Percentiles rank a stretch among this genome's conserved stretches.
phyloP scores from a whole-genome alignment of 2,888 invertebrate species.

The Blera fallax region DNA sequence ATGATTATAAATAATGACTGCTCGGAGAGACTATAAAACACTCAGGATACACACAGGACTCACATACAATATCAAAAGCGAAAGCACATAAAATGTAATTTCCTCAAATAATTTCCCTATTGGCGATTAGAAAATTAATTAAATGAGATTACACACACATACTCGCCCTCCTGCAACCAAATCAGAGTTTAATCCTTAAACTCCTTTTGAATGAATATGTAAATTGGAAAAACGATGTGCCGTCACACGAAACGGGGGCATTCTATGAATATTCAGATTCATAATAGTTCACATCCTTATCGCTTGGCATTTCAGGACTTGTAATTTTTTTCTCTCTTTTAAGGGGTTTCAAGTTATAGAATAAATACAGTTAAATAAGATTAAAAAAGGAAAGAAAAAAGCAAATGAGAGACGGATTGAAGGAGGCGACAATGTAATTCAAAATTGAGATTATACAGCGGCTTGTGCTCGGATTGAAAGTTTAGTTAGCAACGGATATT shows the following conservation, averaged over 20 bases:
- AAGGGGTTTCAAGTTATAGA: conserved; percentile 20
- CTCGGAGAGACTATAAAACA: conserved; percentile 26
- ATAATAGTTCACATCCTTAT: no score
- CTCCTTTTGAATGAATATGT: conserved; percentile 13
- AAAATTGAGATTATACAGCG: neutral
- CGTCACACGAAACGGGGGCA: conserved; percentile 41
- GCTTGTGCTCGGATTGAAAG: neutral
- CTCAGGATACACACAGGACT: neutral
- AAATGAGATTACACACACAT: conserved; percentile 51
- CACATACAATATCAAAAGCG: conserved; percentile 24
- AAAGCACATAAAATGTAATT: conserved; percentile 36
- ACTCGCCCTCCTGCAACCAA: neutral
- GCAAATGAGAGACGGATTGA: no score
- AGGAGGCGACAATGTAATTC: neutral
- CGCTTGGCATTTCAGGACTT: conserved; percentile 14
- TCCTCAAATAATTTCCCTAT: conserved; percentile 55
- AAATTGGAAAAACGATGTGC: conserved; percentile 32
- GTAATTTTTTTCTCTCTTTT: neutral
- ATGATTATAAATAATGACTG: conserved; percentile 58
- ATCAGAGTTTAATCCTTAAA: neutral
- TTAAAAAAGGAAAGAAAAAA: no score
- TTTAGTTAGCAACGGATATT: conserved; percentile 46
- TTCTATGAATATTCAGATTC: conserved; percentile 12
- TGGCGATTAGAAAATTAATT: conserved; percentile 63
- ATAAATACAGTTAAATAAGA: neutral